Percentiles rank a stretch among this genome's conserved stretches.
Evolutionary conservation across 1,140 invertebrate genomes (phyloP).

Genomic region (Pogonognathellus flavescens): DNA sequence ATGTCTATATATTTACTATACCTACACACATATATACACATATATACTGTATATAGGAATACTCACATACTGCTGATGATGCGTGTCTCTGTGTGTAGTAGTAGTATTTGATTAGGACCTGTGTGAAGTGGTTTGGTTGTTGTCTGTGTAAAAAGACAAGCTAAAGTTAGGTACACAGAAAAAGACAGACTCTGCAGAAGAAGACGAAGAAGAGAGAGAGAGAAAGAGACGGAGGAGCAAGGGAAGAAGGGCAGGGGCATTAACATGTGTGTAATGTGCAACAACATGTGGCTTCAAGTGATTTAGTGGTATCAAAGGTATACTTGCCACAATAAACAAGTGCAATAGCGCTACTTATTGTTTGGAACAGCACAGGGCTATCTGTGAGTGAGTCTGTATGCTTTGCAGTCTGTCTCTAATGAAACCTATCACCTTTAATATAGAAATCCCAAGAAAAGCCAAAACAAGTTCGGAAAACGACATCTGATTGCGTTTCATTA

Average conservation of each 20-base stretch:
- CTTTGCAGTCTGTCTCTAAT: not conserved
- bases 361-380: not conserved
- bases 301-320: conserved; percentile 33
- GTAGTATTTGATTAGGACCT: too few species aligned
- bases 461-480: conserved; percentile 31
- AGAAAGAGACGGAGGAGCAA: not conserved
- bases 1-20: too few species aligned
- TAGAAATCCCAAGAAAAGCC: conserved; percentile 16
- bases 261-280: conserved; percentile 46
- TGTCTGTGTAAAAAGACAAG: too few species aligned
- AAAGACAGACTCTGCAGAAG: too few species aligned
- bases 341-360: conserved; percentile 9
- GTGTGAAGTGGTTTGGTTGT: too few species aligned
- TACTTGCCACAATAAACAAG: conserved; percentile 6
- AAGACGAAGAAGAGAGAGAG: too few species aligned
- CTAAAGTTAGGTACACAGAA: too few species aligned
- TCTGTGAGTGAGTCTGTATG: conserved; percentile 7
- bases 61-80: too few species aligned
- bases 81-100: too few species aligned
- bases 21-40: too few species aligned
- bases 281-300: conserved; percentile 43
- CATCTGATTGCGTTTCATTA: conserved; percentile 19
- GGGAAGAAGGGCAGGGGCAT: not conserved
- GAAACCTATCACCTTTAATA: conserved; percentile 28
- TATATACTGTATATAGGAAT: too few species aligned